phyloP scores from a whole-genome alignment of 2,888 invertebrate species.

The Syrphus vitripennis region DNA sequence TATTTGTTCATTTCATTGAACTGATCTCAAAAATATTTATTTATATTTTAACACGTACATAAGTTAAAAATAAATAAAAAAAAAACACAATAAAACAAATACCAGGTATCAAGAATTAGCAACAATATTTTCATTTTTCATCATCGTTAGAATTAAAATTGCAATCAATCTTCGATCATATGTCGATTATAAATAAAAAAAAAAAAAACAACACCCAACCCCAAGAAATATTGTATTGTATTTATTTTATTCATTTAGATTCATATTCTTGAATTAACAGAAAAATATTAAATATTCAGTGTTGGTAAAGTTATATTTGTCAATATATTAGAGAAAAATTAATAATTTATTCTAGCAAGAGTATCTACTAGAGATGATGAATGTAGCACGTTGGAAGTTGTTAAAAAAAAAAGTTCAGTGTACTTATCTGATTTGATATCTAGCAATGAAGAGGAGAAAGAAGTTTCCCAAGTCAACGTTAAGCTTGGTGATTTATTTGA shows the following conservation, averaged over 20 bases:
- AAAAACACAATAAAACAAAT: not conserved
- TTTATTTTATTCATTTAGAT: constrained; percentile 18
- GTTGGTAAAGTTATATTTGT: not conserved
- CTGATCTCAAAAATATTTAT: not conserved
- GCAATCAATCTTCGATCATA: constrained; percentile 16
- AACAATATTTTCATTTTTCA: not conserved
- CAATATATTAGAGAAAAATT: not conserved
- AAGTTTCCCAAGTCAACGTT: not conserved
- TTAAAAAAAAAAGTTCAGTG: constrained; percentile 18
- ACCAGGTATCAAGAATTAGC: not conserved
- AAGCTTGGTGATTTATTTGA: constrained; percentile 8
- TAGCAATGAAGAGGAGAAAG: not conserved
- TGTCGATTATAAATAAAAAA: not conserved
- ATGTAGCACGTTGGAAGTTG: not conserved
- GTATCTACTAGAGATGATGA: too few relatives aligned
- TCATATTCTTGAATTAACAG: not conserved
- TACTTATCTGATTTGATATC: constrained; percentile 4
- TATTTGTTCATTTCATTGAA: constrained; percentile 1
- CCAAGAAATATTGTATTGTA: not conserved
- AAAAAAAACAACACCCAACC: constrained; percentile 2
- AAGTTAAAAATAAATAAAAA: not conserved
- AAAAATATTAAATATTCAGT: not conserved
- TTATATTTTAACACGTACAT: not conserved
- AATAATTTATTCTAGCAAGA: not conserved
- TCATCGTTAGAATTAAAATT: constrained; percentile 8